Base-by-base conservation (phyloP, 2,113 vertebrate species). In the Ictalurus punctatus region DNA sequence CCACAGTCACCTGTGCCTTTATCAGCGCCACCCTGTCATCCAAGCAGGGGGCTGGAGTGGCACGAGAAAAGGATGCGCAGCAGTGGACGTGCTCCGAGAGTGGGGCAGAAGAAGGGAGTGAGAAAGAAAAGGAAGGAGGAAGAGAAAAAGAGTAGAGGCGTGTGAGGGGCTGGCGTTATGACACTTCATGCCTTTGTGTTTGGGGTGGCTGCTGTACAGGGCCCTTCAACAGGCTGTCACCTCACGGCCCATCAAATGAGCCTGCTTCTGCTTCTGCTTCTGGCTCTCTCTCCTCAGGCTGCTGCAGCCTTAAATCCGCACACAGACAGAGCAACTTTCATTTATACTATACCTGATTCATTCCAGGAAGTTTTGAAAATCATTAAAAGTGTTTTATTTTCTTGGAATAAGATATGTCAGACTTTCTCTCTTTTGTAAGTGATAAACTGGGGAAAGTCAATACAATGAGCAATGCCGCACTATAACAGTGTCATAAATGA, bases 1-100 rank as follows among this genome's bases (percentile, higher is more conserved):
- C 96, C 96, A 95, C 95, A 96, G 97, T 99, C 98, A 98, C 97
- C 97, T 98, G 97, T 95, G 95, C 95, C 94, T 90, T 96, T 97
- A 97, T 96, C 97, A 97, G 95, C 83, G 48, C 37, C 71, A 84
- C 88, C 73, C 90, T 91, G 90, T 87, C 88, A 87, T 83, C 63
- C 27, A 74, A 67, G n/a, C 63, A 78, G 34, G 78, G 74, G 84
- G 56, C 88, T 81, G 63, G 73, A 89, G 79, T 48, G 61, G 59
- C 85, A 65, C 74, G 37, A 65, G 63, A 86, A 90, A 44, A 56
- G 9, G 52, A 84, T 63, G 40, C 67, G 40, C 59, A 23, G 59
- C 9, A 87, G 83, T 86, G 88, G 90, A 89, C 87, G 81, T 23
- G 37, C 8, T 80, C 10, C 82, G 71, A 84, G 48, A 86, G 82